A percentile compares a stretch with the other conserved stretches of the same genome.
Conservation (phyloP, 2,888 invertebrate species). For the Andricus curvator region DNA sequence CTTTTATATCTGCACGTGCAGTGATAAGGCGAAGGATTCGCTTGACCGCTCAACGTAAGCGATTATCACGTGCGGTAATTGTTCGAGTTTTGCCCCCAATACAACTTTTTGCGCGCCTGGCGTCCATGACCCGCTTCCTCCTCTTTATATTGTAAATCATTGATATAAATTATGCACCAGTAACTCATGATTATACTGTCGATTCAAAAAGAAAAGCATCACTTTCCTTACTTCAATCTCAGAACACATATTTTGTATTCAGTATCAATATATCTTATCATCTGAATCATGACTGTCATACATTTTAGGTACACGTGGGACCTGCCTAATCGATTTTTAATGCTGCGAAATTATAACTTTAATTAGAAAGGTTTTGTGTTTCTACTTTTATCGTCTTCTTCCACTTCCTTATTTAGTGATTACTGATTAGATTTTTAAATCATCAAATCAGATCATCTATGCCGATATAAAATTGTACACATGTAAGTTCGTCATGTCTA, state of each 20-base stretch:
- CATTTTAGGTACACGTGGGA: too few species aligned
- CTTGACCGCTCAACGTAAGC: not conserved
- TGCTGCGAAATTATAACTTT: too few species aligned
- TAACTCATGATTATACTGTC: constrained; percentile 1
- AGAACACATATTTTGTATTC: not conserved
- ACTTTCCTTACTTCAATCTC: not conserved
- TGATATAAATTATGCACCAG: not conserved
- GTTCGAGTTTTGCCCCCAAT: constrained; percentile 26
- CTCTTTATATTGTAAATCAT: constrained; percentile 15
- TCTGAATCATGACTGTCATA: not conserved
- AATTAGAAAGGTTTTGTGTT: too few species aligned
- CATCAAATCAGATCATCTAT: too few species aligned
- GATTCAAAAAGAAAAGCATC: constrained; percentile 9
- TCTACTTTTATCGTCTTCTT: too few species aligned
- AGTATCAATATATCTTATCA: not conserved
- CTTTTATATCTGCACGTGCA: constrained; percentile 20
- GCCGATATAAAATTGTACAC: too few species aligned
- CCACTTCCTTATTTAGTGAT: too few species aligned
- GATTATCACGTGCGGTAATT: not conserved
- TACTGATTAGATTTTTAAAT: too few species aligned
- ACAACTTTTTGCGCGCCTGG: constrained; percentile 19
- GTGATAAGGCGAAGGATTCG: constrained; percentile 18
- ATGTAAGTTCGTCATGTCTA: too few species aligned
- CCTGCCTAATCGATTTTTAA: too few species aligned
- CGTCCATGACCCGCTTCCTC: constrained; percentile 69